Evolutionary conservation across 2,888 invertebrate genomes (phyloP).

Genomic region (Phyto melanocephala): DNA sequence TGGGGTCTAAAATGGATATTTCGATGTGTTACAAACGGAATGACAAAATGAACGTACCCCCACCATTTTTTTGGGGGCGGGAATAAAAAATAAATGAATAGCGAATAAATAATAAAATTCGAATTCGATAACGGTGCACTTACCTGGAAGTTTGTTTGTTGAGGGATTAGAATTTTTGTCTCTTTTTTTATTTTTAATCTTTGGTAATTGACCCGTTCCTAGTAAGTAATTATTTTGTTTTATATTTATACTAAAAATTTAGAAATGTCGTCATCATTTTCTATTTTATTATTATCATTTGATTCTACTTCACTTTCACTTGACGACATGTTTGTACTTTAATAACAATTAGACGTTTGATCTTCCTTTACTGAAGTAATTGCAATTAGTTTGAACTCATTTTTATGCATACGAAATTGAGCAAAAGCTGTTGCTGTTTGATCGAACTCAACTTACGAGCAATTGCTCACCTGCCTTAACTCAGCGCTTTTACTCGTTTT

Average conservation of each 20-base stretch:
- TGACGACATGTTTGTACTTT: too few species aligned
- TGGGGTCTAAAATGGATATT: too few species aligned
- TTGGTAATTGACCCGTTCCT: not conserved
- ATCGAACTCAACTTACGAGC: not conserved
- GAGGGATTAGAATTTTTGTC: not conserved
- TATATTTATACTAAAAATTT: not conserved
- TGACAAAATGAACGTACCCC: too few species aligned
- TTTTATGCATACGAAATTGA: too few species aligned
- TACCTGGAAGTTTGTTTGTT: constrained; percentile 27
- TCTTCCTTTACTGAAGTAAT: too few species aligned
- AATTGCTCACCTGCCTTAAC: not conserved
- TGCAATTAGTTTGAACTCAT: too few species aligned
- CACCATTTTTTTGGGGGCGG: too few species aligned
- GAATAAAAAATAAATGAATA: constrained; percentile 27
- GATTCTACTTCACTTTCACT: not conserved
- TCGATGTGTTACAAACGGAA: too few species aligned
- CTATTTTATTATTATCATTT: not conserved
- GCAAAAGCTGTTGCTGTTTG: too few species aligned
- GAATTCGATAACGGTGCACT: constrained; percentile 20
- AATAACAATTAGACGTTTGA: too few species aligned
- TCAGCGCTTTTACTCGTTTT: too few species aligned
- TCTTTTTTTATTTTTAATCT: not conserved
- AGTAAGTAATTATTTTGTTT: not conserved
- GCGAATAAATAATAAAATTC: constrained; percentile 7
- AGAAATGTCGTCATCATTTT: not conserved